Base-by-base conservation (phyloP, 2,113 vertebrate genomes). In the Microcebus jonahi region DNA sequence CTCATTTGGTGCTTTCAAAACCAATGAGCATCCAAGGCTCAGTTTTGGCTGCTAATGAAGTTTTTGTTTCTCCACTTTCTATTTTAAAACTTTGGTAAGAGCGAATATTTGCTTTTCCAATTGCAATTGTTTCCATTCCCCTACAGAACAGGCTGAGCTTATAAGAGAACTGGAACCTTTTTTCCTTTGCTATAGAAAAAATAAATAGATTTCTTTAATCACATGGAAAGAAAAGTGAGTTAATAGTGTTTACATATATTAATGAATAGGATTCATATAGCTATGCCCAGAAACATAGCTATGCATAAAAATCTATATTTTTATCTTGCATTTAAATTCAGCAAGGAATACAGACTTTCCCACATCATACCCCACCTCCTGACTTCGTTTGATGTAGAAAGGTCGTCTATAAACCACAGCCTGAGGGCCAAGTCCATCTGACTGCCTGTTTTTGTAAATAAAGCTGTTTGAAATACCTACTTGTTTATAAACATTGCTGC, bases 1-100 rank as follows among this genome's bases (percentile, higher is more conserved):
- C 90, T 90, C 93, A 97, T 97, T 97, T 97, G 82, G 95, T 93
- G 94, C 97, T 96, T 97, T 98, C 97, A 98, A 97, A 98, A 97
- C 90, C 97, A 97, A 97, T 98, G 94, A 98, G 75, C 89, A 89
- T 97, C 83, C 85, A 90, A 90, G 80, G 65, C 70, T 87, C 70
- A 36, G 70, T 89, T 93, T 84, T 97, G 89, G 80, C 80, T 97
- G 80, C 84, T 97, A 97, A 97, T 97, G 89, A 97, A 97, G 86
- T 96, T 97, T 94, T 95, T 95, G 84, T 95, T 97, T 96, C 80
- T 95, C 61, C 80, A 94, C 91, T 98, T 97, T 97, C 91, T 93
- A 96, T 93, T 96, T 95, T 95, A 94, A 97, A 97, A 97, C 94
- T 96, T 95, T 61, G 68, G 57, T 93, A 95, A 93, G 68, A 71